Base-by-base conservation (phyloP, 1,140 invertebrate species). In the Caenorhabditis briggsae region DNA sequence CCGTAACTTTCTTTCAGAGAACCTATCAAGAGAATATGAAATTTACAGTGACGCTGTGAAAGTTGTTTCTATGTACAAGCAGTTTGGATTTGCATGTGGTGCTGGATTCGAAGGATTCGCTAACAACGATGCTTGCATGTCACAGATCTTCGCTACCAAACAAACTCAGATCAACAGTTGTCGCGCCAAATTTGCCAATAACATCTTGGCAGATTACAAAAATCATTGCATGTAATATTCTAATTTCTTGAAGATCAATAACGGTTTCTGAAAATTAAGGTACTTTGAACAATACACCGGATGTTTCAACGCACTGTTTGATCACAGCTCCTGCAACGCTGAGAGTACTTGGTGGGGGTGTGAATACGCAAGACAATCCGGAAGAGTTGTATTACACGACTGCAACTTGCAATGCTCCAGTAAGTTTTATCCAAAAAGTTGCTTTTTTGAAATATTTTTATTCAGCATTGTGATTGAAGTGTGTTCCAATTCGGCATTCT, bases 61-160 rank as follows among this genome's bases (percentile, higher is more conserved):
- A 56, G 41, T 86, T n/a, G 85, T 50, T 12, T 82, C 85, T 9
- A 86, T 86, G 41, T 86, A 86, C 74, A 86, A 56, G 20, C 70
- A 86, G 53, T 86, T 74, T 20, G 85, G 85, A 53, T 86, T 86
- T 64, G 85, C 85, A 9, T 86, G 85, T 48, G 85, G 85, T 20
- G 85, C 70, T 43, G 85, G 85, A 23, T 61, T 86, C 9, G 85
- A 86, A 46, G 85, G 61, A 53, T 86, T 86, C 23, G 18, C 65
- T 0, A 86, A 86, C 43, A 70, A 65, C 48, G 85, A 86, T 25
- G 65, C n/a, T 5, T 86, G 85, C 33, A 86, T 86, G 85, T 41
- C 70, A 1, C 14, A 48, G 16, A 43, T 86, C 20, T 86, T 86
- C 33, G 43, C 70, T 1, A 56, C 70, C 16, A 78, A 82, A 5